These are phyloP conservation scores for Donacobius atricapilla DNA, from an alignment of 2,113 vertebrate species.

Conservation along the genomic window DNA sequence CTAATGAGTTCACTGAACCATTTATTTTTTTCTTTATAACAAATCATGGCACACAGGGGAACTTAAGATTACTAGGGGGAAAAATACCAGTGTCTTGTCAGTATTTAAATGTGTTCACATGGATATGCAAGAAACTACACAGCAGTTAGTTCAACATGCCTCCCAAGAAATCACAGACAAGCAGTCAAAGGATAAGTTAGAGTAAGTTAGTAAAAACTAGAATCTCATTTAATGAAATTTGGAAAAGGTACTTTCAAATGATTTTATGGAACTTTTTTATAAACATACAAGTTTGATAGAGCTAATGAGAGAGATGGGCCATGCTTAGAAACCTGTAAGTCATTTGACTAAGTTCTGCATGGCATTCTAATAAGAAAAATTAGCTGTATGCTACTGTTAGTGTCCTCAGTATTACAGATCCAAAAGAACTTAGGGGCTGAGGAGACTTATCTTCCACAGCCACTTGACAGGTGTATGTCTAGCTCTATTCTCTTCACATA, in stretches of 20 bases:
- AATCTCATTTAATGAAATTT: not conserved
- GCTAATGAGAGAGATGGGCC: not conserved
- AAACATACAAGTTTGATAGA: not conserved
- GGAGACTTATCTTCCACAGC: not conserved
- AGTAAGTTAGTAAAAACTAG: not conserved
- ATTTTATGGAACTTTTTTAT: not conserved
- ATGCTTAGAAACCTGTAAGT: not conserved
- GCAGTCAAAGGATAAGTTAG: not conserved
- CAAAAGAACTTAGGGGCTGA: not conserved
- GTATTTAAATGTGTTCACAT: not conserved
- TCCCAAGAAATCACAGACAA: not conserved
- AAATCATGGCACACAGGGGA: not conserved
- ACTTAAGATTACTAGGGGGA: not conserved
- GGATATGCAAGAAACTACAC: not conserved
- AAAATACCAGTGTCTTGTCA: not conserved
- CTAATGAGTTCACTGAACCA: conserved; percentile 8
- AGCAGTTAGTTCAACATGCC: not conserved
- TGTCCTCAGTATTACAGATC: not conserved
- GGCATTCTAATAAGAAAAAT: not conserved
- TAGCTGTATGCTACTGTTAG: not conserved
- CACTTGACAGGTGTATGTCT: not conserved
- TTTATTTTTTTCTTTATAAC: conserved; percentile 1
- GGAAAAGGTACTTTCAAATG: not conserved
- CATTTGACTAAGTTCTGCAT: not conserved
- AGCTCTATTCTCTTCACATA: not conserved